A percentile compares a stretch with the other conserved stretches of the same genome.
Conservation (phyloP, 2,797 vertebrate species). For the Sciurus vulgaris region DNA sequence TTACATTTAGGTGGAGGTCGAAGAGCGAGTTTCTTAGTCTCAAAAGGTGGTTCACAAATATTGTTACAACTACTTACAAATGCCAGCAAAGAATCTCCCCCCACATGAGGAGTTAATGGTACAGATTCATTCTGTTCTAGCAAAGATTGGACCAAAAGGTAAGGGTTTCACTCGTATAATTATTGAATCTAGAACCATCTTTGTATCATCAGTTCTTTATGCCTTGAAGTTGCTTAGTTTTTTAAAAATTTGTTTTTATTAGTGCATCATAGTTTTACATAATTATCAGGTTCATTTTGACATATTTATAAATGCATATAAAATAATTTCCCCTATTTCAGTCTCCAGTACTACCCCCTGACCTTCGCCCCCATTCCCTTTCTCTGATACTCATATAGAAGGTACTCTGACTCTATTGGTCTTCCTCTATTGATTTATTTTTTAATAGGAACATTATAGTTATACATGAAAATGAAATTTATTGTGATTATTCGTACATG, state of each 20-base stretch:
- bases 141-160: conserved; percentile 98
- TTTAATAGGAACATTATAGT: too few relatives aligned
- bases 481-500: too few relatives aligned
- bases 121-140: conserved; percentile 95
- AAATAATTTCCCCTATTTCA: too few relatives aligned
- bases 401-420: too few relatives aligned
- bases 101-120: conserved; percentile 96
- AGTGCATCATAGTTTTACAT: too few relatives aligned
- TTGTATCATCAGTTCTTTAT: conserved; percentile 55
- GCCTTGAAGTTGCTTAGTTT: background rate
- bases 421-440: too few relatives aligned
- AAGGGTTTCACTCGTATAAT: conserved; percentile 56
- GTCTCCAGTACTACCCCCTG: too few relatives aligned
- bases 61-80: conserved; percentile 94
- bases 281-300: background rate
- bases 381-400: too few relatives aligned
- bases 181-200: background rate
- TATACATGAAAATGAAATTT: too few relatives aligned
- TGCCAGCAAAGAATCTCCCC: conserved; percentile 93
- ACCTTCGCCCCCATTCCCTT: too few relatives aligned
- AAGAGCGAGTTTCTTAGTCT: conserved; percentile 93
- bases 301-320: too few relatives aligned
- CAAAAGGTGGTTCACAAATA: conserved; percentile 96
- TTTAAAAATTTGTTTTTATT: background rate
- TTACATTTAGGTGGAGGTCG: conserved; percentile 92